Base-by-base conservation (phyloP, 2,113 vertebrate genomes). In the Megaceryle torquata region DNA sequence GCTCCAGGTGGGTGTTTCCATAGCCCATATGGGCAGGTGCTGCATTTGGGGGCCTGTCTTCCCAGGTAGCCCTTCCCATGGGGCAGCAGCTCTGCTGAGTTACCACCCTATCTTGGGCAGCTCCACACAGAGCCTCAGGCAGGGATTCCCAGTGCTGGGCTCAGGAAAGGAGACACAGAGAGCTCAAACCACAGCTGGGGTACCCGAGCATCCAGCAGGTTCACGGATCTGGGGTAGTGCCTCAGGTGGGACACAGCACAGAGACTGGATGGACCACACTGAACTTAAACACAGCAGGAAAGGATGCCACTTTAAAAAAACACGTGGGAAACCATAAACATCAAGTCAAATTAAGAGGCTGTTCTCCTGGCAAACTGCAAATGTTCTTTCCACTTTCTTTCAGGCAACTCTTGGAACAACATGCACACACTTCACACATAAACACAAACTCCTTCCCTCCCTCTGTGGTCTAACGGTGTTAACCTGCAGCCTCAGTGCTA, bases 241-340 rank as follows among this genome's bases (percentile, higher is more conserved):
- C 33, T 44, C 2, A 0, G 44, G 35, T 14, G 31, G 61, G 64
- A 64, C n/a, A 22, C 13, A 15, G n/a, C 46, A 78, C 1, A 0
- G 18, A 48, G 59, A 19, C n/a, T 8, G 44, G 65, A n/a, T 14
- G 67, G 59, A 41, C 25, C 35, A 41, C 48, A 60, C 39, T 28
- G 39, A 82, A n/a, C 31, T 53, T 48, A 18, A 31, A 60, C 17
- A 25, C 51, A 67, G 29, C 0, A 3, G 21, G 39, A 46, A 21
- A 59, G 39, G 59, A 26, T 41, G 59, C 11, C 44, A 53, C 37
- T 35, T 50, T 41, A n/a, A 35, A 44, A 44, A 88, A 54, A 54
- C n/a, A 29, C n/a, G 10, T 6, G 31, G 29, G 39, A 72, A 67
- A 67, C 35, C 41, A 54, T 60, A 78, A 65, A 78, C 2, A 3